Evolutionary conservation across 2,797 vertebrate species (phyloP).

Genomic region (Perodicticus potto): DNA sequence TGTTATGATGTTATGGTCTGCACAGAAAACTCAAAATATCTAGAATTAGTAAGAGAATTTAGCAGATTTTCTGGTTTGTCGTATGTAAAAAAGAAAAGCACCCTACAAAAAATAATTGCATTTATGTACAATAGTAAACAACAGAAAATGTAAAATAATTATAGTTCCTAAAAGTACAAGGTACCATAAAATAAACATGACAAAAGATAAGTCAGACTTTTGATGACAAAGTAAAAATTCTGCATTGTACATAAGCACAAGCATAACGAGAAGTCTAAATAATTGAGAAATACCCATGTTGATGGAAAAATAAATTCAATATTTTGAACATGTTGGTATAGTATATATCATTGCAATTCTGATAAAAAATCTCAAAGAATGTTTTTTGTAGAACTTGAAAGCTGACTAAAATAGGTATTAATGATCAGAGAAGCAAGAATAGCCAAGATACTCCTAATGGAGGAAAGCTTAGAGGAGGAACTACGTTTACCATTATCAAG

Average conservation of each 20-base stretch:
- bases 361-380: not conserved
- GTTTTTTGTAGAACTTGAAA: not conserved
- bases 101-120: not conserved
- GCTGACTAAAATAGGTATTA: constrained; percentile 25
- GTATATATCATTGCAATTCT: not conserved
- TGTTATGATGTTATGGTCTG: not conserved
- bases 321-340: not conserved
- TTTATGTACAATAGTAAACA: not conserved
- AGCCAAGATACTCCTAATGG: not conserved
- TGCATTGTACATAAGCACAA: not conserved
- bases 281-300: not conserved
- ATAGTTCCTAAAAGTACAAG: not conserved
- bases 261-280: not conserved
- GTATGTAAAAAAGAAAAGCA: not conserved
- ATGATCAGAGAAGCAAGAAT: constrained; percentile 20
- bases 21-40: constrained; percentile 1
- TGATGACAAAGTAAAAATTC: constrained; percentile 30
- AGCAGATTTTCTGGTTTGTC: not conserved
- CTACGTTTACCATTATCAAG: not conserved
- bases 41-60: not conserved
- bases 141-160: constrained; percentile 25
- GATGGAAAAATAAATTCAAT: not conserved
- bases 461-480: not conserved
- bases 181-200: constrained; percentile 25
- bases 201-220: not conserved